These are phyloP conservation scores for Leptobrachium leishanense DNA, from an alignment of 2,113 vertebrate species.

Conservation along the genomic window DNA sequence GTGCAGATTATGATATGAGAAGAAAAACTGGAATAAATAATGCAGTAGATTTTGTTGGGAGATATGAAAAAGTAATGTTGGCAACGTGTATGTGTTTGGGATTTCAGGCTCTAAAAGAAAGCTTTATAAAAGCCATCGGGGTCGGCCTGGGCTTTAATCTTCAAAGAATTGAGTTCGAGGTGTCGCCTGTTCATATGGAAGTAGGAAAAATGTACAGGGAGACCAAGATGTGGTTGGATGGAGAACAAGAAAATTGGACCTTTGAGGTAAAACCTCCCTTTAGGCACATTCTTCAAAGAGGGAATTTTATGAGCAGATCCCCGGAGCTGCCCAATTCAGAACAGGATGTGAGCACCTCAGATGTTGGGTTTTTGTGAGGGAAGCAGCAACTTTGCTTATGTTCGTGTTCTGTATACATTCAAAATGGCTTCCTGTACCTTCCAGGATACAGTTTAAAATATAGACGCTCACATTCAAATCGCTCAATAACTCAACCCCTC, in stretches of 20 bases:
- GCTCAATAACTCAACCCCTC: too few species aligned
- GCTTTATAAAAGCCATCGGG: slow-evolving; percentile 94
- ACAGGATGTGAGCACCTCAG: too few species aligned
- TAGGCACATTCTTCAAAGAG: too few species aligned
- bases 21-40: slow-evolving; percentile 26
- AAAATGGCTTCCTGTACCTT: too few species aligned
- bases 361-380: too few species aligned
- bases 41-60: slow-evolving; percentile 10
- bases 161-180: slow-evolving; percentile 87
- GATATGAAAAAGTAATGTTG: background rate
- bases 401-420: too few species aligned
- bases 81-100: slow-evolving; percentile 30
- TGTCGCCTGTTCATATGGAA: slow-evolving; percentile 73
- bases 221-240: slow-evolving; percentile 86
- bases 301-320: too few species aligned
- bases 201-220: slow-evolving; percentile 70
- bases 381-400: too few species aligned
- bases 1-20: slow-evolving; percentile 17
- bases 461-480: too few species aligned
- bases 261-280: slow-evolving; percentile 69
- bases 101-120: slow-evolving; percentile 89
- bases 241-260: slow-evolving; percentile 74
- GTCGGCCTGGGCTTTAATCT: slow-evolving; percentile 90
- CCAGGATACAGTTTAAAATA: too few species aligned
- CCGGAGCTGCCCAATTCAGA: too few species aligned